A percentile compares a stretch with the other conserved stretches of the same genome.
Evolutionary conservation across 2,797 vertebrate species (phyloP).

Genomic region (Steatocranus sp.): DNA sequence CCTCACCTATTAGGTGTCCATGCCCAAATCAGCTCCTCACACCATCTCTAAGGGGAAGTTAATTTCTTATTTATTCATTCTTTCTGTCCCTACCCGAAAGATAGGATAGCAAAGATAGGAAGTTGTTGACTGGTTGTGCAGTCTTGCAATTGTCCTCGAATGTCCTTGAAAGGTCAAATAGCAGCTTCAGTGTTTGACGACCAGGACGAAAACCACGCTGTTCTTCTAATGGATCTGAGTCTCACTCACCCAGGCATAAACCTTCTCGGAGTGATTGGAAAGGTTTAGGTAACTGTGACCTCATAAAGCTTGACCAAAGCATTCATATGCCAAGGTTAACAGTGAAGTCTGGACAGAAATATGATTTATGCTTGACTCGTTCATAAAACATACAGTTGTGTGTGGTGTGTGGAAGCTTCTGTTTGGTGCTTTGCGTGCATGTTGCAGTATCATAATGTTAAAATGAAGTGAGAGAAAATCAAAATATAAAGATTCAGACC

Average conservation of each 20-base stretch:
- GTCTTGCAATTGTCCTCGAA: neutral
- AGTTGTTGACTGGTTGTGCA: neutral
- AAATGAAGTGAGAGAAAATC: neutral
- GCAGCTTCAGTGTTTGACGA: neutral
- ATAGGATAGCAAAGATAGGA: neutral
- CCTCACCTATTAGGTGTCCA: neutral
- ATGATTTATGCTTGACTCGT: neutral
- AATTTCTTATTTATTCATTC: neutral
- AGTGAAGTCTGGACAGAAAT: neutral
- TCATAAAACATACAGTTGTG: neutral
- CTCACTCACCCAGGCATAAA: neutral
- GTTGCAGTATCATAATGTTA: fast-evolving
- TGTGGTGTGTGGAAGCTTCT: neutral
- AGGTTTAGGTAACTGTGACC: neutral
- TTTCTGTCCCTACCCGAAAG: neutral
- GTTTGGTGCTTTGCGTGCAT: neutral
- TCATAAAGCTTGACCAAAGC: neutral
- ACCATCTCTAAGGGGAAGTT: neutral
- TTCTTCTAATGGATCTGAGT: neutral
- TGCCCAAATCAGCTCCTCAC: neutral
- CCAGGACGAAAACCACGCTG: neutral
- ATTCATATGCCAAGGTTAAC: neutral
- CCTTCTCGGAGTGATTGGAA: neutral
- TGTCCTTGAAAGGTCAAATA: neutral
- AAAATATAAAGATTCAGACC: neutral